These are phyloP conservation scores for Eurystomus gularis DNA, from an alignment of 2,113 vertebrate species.

Conservation along the genomic window DNA sequence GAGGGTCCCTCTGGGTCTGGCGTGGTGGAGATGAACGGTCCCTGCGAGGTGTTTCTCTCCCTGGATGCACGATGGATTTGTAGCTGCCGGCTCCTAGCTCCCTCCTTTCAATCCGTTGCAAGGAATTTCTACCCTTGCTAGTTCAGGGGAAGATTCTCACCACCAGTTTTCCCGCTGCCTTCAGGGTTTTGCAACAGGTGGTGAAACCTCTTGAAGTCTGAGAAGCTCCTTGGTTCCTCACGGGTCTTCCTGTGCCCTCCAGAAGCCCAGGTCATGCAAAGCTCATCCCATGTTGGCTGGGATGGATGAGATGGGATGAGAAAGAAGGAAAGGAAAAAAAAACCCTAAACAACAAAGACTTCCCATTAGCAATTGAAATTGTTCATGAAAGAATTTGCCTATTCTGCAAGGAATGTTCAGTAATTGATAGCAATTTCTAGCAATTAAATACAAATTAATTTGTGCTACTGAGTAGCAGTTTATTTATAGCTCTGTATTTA, in stretches of 20 bases:
- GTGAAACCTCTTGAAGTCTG: not conserved
- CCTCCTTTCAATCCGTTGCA: not conserved
- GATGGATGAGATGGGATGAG: not conserved
- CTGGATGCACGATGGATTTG: not conserved
- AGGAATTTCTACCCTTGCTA: fast-evolving
- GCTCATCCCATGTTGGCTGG: fast-evolving
- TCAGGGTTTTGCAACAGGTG: not conserved
- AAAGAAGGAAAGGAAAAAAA: not conserved
- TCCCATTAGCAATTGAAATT: constrained; percentile 58
- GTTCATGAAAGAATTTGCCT: constrained; percentile 61
- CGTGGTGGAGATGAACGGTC: fast-evolving
- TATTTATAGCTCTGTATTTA: constrained; percentile 80
- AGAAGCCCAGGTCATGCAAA: not conserved
- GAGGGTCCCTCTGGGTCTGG: not conserved
- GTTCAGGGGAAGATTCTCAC: not conserved
- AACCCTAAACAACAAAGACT: not conserved
- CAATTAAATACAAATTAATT: constrained; percentile 84
- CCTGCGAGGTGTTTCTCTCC: not conserved
- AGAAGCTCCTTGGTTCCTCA: not conserved
- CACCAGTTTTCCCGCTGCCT: not conserved
- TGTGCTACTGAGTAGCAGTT: constrained; percentile 70
- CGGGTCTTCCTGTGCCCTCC: fast-evolving
- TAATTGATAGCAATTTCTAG: constrained; percentile 77
- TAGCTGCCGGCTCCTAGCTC: not conserved
- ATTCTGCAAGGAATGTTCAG: constrained; percentile 71